Conservation (phyloP, 2,888 invertebrate genomes). For the Lysandra coridon region DNA sequence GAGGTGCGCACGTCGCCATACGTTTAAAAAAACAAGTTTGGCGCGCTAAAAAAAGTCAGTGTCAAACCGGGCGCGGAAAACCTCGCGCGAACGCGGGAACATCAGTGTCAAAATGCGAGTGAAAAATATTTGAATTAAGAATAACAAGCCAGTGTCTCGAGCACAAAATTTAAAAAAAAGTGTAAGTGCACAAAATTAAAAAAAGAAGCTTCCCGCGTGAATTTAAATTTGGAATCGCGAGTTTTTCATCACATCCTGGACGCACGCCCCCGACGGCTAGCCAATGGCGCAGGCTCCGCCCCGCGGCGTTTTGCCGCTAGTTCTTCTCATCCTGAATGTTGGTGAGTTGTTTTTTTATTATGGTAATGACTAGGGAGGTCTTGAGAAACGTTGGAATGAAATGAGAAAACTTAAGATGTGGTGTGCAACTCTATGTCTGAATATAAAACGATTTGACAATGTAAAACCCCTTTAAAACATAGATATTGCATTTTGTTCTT, state of each 20-base stretch:
- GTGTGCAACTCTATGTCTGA: neutral
- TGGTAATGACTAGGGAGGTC: neutral
- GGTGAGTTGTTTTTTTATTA: slow-evolving; percentile 59
- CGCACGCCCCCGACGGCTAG: slow-evolving; percentile 60
- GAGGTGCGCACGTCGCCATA: slow-evolving; percentile 46
- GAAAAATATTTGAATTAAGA: neutral
- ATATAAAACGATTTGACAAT: too few species aligned
- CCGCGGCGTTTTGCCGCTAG: slow-evolving; percentile 56
- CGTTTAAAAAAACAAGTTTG: neutral
- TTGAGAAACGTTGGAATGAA: neutral
- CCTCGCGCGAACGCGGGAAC: slow-evolving; percentile 33
- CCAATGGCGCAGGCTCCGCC: slow-evolving; percentile 75
- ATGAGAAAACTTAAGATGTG: neutral
- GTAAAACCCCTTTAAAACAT: too few species aligned
- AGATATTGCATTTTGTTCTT: too few species aligned
- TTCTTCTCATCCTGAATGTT: slow-evolving; percentile 56
- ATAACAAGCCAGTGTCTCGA: neutral
- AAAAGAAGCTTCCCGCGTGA: neutral
- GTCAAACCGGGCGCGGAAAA: slow-evolving; percentile 41
- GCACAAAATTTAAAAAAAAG: slow-evolving; percentile 20
- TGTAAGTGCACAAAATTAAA: neutral
- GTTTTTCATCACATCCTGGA: slow-evolving; percentile 38
- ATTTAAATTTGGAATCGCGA: neutral
- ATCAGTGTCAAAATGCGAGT: slow-evolving; percentile 12
- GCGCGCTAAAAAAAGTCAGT: slow-evolving; percentile 38